Conservation (phyloP, 2,113 vertebrate genomes). For the Fukomys damarensis region DNA sequence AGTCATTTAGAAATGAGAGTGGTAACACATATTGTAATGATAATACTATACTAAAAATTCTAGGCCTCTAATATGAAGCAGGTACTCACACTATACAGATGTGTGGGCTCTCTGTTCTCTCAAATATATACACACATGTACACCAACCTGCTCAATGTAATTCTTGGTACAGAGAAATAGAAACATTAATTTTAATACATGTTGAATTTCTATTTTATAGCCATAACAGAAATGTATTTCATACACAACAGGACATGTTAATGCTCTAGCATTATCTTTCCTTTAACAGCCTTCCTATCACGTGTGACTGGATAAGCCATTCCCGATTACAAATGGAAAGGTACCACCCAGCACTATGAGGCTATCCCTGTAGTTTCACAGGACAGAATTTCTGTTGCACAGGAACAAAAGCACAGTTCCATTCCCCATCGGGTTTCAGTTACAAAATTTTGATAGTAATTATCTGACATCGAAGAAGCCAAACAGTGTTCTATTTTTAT, state of each 20-base stretch:
- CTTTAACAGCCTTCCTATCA: not conserved
- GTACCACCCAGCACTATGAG: not conserved
- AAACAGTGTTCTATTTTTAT: constrained; percentile 73
- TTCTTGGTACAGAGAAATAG: not conserved
- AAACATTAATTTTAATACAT: not conserved
- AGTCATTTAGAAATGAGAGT: not conserved
- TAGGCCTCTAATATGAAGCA: not conserved
- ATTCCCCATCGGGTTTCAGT: constrained; percentile 51
- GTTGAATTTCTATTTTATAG: not conserved
- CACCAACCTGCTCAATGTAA: not conserved
- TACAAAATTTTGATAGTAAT: constrained; percentile 77
- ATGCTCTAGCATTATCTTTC: not conserved
- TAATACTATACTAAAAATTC: not conserved
- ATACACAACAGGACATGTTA: not conserved
- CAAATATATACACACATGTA: not conserved
- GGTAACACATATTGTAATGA: not conserved
- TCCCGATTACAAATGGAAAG: not conserved
- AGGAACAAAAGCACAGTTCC: constrained; percentile 61
- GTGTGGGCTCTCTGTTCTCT: not conserved
- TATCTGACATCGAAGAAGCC: constrained; percentile 78
- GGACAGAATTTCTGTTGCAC: constrained; percentile 65
- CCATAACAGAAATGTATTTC: not conserved
- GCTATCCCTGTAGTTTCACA: not conserved
- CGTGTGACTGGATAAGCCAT: not conserved
- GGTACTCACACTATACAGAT: no score